These are phyloP conservation scores for Epinephelus awoara DNA, from an alignment of 2,797 vertebrate species.

Conservation along the genomic window DNA sequence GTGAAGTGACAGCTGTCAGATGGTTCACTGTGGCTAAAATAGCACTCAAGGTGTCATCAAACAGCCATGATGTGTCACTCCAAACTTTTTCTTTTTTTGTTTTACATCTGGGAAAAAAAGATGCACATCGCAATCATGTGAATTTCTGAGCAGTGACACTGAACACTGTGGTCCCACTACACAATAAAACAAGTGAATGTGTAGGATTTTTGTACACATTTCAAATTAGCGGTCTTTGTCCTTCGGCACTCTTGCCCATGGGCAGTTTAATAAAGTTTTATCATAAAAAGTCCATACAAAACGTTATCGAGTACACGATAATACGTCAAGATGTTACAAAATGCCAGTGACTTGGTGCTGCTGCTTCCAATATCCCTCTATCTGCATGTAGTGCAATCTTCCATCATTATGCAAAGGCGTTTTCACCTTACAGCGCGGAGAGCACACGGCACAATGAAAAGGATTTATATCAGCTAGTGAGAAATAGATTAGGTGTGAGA, in stretches of 20 bases:
- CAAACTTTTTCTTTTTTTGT: conserved; percentile 7
- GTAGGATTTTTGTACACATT: background rate
- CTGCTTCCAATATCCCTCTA: background rate
- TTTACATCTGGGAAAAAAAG: background rate
- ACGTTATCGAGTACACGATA: background rate
- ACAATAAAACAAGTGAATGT: background rate
- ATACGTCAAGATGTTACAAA: background rate
- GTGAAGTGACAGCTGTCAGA: conserved; percentile 60
- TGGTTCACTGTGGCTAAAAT: conserved; percentile 40
- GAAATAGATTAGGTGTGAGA: background rate
- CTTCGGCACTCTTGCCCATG: background rate
- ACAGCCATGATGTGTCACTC: conserved; percentile 26
- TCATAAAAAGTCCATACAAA: background rate
- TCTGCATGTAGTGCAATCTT: background rate
- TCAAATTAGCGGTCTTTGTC: background rate
- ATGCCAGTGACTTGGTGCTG: background rate
- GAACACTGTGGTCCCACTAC: background rate
- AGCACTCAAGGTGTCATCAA: conserved; percentile 40
- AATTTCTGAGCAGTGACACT: background rate
- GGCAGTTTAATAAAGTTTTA: background rate
- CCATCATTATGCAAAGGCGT: background rate
- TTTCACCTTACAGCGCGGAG: background rate
- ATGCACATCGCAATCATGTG: background rate
- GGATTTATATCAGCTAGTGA: background rate
- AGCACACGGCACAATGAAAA: background rate